Percentiles rank a stretch among this genome's conserved stretches.
phyloP scores from a whole-genome alignment of 2,888 invertebrate species.

The Drosophila infuscata region DNA sequence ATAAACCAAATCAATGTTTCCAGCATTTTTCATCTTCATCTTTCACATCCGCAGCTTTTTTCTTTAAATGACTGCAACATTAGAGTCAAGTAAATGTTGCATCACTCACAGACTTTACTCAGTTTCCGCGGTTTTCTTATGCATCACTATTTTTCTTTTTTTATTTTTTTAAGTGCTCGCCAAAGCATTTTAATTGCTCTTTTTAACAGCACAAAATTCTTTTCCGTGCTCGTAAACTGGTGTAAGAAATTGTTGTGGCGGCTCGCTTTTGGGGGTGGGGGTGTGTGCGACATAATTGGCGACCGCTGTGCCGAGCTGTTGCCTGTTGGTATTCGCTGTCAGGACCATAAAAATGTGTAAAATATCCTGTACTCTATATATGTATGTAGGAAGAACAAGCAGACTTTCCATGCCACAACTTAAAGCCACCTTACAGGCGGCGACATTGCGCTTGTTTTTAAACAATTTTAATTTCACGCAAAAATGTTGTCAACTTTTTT shows the following conservation, averaged over 20 bases:
- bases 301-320: constrained; percentile 26
- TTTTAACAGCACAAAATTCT: constrained; percentile 24
- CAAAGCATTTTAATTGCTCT: constrained; percentile 32
- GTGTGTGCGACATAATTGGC: constrained; percentile 63
- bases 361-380: constrained; percentile 45
- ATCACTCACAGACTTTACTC: constrained; percentile 14
- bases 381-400: constrained; percentile 2
- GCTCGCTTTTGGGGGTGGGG: constrained; percentile 2
- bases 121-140: constrained; percentile 19
- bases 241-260: constrained; percentile 57
- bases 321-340: constrained; percentile 35
- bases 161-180: not conserved
- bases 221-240: constrained; percentile 68
- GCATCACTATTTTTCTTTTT: constrained; percentile 13
- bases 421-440: constrained; percentile 22
- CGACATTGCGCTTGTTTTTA: constrained; percentile 11
- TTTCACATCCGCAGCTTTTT: not conserved
- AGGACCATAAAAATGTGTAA: constrained; percentile 72
- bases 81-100: constrained; percentile 20
- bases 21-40: constrained; percentile 13
- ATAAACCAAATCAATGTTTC: constrained; percentile 72
- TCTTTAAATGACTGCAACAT: constrained; percentile 10
- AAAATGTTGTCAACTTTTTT: constrained; percentile 65
- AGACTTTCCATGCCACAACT: constrained; percentile 5
- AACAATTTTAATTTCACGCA: constrained; percentile 31